These are phyloP conservation scores for Karalla daura DNA, from an alignment of 2,797 vertebrate genomes.

Conservation along the genomic window DNA sequence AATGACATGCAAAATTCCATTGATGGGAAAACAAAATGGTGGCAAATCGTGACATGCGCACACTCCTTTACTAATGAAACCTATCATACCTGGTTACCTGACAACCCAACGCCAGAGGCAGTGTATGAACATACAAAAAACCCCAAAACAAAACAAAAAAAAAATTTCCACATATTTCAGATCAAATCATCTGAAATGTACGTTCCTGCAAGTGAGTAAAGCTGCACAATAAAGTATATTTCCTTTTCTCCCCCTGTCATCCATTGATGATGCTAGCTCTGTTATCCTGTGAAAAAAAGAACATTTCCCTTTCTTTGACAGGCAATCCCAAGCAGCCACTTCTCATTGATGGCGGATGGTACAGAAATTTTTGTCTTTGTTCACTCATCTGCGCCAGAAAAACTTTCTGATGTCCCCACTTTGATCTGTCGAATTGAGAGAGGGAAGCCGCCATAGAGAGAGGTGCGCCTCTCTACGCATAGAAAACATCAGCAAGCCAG, in stretches of 20 bases:
- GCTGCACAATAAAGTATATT: neutral
- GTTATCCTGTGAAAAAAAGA: conserved; percentile 12
- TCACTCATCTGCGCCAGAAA: conserved; percentile 41
- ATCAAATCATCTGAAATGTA: neutral
- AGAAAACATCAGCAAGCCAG: conserved; percentile 29
- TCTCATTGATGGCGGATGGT: conserved; percentile 18
- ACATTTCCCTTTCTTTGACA: conserved; percentile 13
- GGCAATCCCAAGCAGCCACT: conserved; percentile 23
- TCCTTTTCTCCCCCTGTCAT: neutral
- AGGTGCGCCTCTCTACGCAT: conserved; percentile 38
- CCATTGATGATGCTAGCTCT: neutral
- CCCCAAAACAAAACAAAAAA: neutral
- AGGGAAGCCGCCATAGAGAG: conserved; percentile 7
- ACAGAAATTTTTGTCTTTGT: conserved; percentile 42
- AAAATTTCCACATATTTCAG: neutral
- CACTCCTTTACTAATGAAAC: too few relatives aligned
- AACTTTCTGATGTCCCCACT: conserved; percentile 22
- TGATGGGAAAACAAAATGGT: too few relatives aligned
- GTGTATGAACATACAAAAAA: neutral
- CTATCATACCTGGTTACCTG: neutral
- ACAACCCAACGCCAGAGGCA: neutral
- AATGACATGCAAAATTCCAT: neutral
- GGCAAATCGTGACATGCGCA: too few relatives aligned
- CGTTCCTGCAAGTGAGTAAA: neutral
- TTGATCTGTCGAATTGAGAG: conserved; percentile 42